Evolutionary conservation across 2,797 vertebrate species (phyloP).

Genomic region (Cheirogaleus major): DNA sequence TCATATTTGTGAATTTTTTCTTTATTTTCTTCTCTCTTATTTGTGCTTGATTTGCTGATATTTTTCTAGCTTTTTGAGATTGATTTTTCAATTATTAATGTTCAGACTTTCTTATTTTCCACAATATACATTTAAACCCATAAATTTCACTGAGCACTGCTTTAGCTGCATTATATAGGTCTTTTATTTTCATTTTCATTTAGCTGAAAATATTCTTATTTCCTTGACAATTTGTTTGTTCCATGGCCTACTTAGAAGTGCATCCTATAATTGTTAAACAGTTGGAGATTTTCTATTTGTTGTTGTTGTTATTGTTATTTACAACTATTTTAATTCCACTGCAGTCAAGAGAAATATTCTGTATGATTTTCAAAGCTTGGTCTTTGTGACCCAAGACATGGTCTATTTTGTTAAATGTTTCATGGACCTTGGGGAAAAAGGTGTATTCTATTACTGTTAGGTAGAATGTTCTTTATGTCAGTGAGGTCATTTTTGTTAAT

Average conservation of each 20-base stretch:
- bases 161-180: neutral
- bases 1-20: neutral
- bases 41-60: neutral
- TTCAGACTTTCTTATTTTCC: neutral
- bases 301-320: neutral
- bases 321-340: neutral
- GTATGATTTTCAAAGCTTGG: neutral
- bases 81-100: neutral
- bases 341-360: neutral
- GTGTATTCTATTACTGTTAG: neutral
- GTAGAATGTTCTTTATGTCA: neutral
- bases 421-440: neutral
- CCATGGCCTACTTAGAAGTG: neutral
- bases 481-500: neutral
- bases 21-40: neutral
- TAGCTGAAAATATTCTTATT: neutral
- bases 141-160: neutral
- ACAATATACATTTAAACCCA: neutral
- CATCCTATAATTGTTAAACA: neutral
- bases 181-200: conserved; percentile 4
- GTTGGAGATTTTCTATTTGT: neutral
- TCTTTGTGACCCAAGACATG: neutral
- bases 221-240: neutral
- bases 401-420: neutral
- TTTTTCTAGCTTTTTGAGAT: conserved; percentile 1